Evolutionary conservation across 2,797 vertebrate species (phyloP), one percentile per base, ranked within the genome.

Genomic region (Mus caroli): DNA sequence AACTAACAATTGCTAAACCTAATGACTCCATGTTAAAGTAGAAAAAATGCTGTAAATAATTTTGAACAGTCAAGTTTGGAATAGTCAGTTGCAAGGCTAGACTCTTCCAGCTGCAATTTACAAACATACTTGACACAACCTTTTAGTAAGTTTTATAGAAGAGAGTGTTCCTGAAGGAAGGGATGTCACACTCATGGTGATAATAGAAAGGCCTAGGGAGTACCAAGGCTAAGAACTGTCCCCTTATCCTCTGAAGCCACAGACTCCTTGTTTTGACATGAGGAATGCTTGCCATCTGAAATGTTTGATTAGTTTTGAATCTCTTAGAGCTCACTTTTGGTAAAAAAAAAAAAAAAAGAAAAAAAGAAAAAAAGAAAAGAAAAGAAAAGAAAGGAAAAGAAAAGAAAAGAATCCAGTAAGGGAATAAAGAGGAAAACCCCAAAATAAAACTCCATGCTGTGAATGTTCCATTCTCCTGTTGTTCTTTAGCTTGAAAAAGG

Each of bases 71-170:
- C 28, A 95, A 46, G 46, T 20, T 54, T 88, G 20, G 17, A 77
- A 73, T 95, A 76, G 40, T 3, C 17, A 95, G 12, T 90, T 75
- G 3, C 3, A 96, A 86, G 78, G 79, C 64, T 94, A 17, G 17
- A 80, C 94, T 93, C 88, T 13, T 46, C 43, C 1, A 83, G 52
- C 82, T 60, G 76, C 43, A 90, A 86, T 75, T 90, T 90, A 83
- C 6, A 80, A 82, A 54, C 92, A n/a, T 83, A 92, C 69, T 69
- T 92, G 64, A 94, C 28, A 73, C 15, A 75, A 54, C 69, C 4
- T 5, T 73, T 83, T 64, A 79, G 9, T 54, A 95, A 83, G 62
- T 73, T 71, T 92, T 24, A 50, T 24, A 71, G 56, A 84, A 67
- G 19, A 94, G 46, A 26, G 10, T 43, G 4, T 62, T 94, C 10